Evolutionary conservation across 1,140 invertebrate species (phyloP).

Genomic region (Caenorhabditis brenneri): DNA sequence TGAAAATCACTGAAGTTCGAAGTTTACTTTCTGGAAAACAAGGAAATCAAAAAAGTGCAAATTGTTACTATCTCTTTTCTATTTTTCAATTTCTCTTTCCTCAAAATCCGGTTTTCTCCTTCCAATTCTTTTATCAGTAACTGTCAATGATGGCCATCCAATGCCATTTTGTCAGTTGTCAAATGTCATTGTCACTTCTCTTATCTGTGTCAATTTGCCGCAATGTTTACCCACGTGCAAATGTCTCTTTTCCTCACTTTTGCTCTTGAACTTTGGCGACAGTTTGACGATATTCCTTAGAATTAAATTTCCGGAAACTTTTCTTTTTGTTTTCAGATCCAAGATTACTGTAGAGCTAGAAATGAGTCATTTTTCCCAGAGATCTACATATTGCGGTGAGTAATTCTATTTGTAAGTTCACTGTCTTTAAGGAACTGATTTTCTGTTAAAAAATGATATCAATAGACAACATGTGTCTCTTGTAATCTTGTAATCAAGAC

Average conservation of each 20-base stretch:
- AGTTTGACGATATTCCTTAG: no score
- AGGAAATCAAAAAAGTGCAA: neutral
- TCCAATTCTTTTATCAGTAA: neutral
- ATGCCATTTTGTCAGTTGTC: neutral
- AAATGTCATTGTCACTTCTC: neutral
- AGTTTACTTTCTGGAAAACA: neutral
- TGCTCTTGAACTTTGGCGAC: neutral
- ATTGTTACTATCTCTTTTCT: neutral
- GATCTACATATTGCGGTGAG: neutral
- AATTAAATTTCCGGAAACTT: no score
- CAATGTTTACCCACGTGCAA: neutral
- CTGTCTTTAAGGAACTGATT: neutral
- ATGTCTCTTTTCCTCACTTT: neutral
- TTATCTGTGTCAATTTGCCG: neutral
- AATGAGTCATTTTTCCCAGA: conserved; percentile 19
- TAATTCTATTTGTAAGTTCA: neutral
- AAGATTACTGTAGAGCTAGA: no score
- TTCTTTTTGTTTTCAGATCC: no score
- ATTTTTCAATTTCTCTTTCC: neutral
- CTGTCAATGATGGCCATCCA: neutral
- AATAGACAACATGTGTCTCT: neutral
- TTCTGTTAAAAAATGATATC: neutral
- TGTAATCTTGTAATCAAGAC: neutral
- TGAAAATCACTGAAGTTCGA: neutral
- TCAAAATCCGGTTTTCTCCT: neutral